Evolutionary conservation across 1,140 invertebrate genomes (phyloP).

Genomic region (Conus betulinus): DNA sequence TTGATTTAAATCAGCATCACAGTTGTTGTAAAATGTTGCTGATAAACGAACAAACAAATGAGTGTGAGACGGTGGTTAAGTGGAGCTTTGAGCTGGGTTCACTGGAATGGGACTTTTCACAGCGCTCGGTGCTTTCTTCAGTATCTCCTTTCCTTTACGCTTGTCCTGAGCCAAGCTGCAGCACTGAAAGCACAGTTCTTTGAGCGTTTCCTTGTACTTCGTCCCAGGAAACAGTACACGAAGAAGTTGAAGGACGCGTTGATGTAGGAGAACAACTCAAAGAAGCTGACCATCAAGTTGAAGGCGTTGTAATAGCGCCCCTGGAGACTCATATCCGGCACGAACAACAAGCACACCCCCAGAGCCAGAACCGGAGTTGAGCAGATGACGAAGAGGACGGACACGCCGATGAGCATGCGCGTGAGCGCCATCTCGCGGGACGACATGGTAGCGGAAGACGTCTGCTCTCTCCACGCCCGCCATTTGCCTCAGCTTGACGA

Average conservation of each 20-base stretch:
- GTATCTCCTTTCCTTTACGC: too few species aligned
- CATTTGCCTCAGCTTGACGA: conserved; percentile 1
- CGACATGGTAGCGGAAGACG: conserved; percentile 10
- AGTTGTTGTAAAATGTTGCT: too few species aligned
- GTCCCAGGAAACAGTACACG: conserved; percentile 21
- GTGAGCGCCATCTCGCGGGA: background rate
- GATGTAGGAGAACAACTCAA: background rate
- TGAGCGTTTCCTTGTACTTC: background rate
- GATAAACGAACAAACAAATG: too few species aligned
- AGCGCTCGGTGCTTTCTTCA: too few species aligned
- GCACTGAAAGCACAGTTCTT: background rate
- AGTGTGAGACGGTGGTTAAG: too few species aligned
- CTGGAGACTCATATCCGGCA: background rate
- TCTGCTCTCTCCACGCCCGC: background rate
- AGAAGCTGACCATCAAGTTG: background rate
- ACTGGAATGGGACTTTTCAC: too few species aligned
- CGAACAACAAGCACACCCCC: background rate
- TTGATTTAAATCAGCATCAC: too few species aligned
- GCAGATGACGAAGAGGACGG: conserved; percentile 20
- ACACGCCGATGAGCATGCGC: background rate
- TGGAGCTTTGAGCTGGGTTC: too few species aligned
- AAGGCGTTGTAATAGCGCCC: conserved; percentile 17
- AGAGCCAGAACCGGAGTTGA: background rate
- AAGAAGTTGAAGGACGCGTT: conserved; percentile 32
- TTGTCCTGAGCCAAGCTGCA: background rate